phyloP scores from a whole-genome alignment of 2,797 vertebrate genomes.

The Pseudochirops corinnae region DNA sequence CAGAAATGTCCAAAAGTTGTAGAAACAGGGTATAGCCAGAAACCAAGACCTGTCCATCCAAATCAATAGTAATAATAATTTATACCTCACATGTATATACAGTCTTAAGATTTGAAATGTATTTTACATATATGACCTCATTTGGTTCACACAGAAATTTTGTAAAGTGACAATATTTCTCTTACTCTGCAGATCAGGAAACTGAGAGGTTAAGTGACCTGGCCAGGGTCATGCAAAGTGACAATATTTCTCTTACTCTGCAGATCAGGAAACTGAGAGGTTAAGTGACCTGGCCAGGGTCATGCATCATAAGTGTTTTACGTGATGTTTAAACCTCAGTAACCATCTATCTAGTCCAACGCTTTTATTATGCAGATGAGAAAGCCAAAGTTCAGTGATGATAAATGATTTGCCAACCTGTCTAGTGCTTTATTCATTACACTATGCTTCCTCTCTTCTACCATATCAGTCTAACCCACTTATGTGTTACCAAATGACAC shows the following conservation, averaged over 20 bases:
- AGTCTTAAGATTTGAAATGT: background rate
- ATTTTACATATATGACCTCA: background rate
- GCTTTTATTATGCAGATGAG: background rate
- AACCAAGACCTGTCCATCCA: background rate
- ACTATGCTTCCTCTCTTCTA: background rate
- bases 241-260: background rate
- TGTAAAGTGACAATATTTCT: background rate
- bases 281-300: background rate
- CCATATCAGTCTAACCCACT: background rate
- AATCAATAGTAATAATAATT: background rate
- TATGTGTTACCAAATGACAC: background rate
- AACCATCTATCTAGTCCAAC: background rate
- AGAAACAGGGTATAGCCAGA: background rate
- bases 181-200: too few relatives aligned
- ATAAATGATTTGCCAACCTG: background rate
- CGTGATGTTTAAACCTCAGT: background rate
- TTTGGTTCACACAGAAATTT: background rate
- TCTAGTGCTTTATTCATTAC: background rate
- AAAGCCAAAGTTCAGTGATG: background rate
- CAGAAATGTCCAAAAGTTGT: background rate
- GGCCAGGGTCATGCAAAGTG: background rate
- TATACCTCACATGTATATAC: background rate
- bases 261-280: too few relatives aligned
- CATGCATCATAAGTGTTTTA: background rate
- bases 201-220: too few relatives aligned